Conservation (phyloP, 2,888 invertebrate genomes). For the Andrena bucephala region DNA sequence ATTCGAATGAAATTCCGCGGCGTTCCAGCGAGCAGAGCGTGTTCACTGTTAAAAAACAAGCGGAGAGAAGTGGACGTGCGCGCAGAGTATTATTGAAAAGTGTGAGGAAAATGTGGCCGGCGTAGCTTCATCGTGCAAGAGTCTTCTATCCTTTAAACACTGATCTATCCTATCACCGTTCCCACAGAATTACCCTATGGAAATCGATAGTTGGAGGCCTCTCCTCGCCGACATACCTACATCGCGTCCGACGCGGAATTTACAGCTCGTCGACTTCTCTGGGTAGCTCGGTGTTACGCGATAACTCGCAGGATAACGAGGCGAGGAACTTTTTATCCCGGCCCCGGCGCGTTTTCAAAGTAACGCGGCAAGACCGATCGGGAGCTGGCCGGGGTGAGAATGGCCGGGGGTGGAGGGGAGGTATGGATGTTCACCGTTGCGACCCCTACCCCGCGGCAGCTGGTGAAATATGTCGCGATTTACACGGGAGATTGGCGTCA, state of each 20-base stretch:
- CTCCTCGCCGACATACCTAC: neutral
- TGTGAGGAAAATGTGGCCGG: too few species aligned
- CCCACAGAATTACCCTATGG: neutral
- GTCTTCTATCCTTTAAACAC: too few species aligned
- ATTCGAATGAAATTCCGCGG: neutral
- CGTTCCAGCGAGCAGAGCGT: conserved; percentile 19
- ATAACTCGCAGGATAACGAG: conserved; percentile 66
- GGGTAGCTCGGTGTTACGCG: conserved; percentile 22
- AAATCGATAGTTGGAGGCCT: neutral
- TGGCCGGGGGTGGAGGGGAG: conserved; percentile 2
- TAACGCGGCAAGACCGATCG: conserved; percentile 57
- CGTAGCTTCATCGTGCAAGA: too few species aligned
- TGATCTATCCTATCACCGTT: neutral
- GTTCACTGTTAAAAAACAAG: neutral
- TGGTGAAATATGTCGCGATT: conserved; percentile 85
- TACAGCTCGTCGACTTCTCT: conserved; percentile 46
- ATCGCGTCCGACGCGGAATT: conserved; percentile 38
- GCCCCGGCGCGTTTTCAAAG: conserved; percentile 45
- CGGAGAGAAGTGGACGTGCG: neutral
- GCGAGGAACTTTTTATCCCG: conserved; percentile 64
- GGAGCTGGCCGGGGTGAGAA: conserved; percentile 8
- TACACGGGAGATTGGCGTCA: conserved; percentile 84
- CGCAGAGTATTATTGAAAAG: too few species aligned
- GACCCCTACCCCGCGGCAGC: conserved; percentile 61
- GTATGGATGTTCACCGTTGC: conserved; percentile 23